Evolutionary conservation across 2,888 invertebrate genomes (phyloP).

Genomic region (Zygaena filipendulae): DNA sequence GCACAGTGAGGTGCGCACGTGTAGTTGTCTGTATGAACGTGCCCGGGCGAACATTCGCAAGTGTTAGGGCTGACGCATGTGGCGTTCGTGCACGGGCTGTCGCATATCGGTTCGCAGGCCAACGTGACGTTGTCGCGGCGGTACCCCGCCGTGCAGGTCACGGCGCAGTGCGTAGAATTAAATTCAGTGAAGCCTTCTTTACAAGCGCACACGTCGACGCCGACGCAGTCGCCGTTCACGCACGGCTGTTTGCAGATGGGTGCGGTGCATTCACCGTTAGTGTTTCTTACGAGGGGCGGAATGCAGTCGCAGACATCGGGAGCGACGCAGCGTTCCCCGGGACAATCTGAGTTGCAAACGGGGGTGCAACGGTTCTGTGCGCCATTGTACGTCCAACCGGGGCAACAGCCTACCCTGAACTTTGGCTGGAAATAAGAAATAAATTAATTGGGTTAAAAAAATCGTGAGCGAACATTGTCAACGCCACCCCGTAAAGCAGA

Average conservation of each 20-base stretch:
- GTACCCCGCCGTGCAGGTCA: slow-evolving; percentile 22
- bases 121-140: slow-evolving; percentile 17
- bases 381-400: slow-evolving; percentile 10
- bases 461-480: too few species aligned
- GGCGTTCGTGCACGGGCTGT: slow-evolving; percentile 12
- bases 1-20: slow-evolving; percentile 21
- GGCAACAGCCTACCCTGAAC: slow-evolving; percentile 18
- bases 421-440: too few species aligned
- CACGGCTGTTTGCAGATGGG: slow-evolving; percentile 48
- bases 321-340: slow-evolving; percentile 28
- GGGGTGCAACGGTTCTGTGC: slow-evolving; percentile 17
- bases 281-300: slow-evolving; percentile 20
- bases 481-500: too few species aligned
- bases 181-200: slow-evolving; percentile 20
- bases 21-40: too few species aligned
- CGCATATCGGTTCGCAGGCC: slow-evolving; percentile 5
- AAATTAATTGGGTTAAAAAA: too few species aligned
- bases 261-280: slow-evolving; percentile 17
- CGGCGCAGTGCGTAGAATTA: slow-evolving; percentile 15
- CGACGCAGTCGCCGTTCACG: slow-evolving; percentile 26
- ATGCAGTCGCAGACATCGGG: slow-evolving; percentile 32
- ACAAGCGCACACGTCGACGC: slow-evolving; percentile 36
- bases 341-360: slow-evolving; percentile 27
- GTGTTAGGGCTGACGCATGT: slow-evolving; percentile 15
- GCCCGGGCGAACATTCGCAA: slow-evolving; percentile 16